These are phyloP conservation scores for Fregetta grallaria DNA, from an alignment of 2,113 vertebrate species.

Conservation along the genomic window DNA sequence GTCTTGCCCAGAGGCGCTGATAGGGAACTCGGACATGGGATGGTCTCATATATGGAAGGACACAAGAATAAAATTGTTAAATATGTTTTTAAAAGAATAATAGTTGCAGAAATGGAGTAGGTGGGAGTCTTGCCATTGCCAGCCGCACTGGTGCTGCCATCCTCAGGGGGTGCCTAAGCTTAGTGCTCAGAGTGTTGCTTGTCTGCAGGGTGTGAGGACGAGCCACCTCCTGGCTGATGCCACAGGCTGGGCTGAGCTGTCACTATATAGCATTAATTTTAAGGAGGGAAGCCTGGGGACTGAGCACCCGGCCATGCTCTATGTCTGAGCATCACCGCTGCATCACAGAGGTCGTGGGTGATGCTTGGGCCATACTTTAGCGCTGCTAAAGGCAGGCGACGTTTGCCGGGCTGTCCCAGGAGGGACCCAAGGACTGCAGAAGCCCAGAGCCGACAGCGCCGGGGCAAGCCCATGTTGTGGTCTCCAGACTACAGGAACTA, in stretches of 20 bases:
- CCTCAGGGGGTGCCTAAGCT: not conserved
- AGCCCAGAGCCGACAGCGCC: fast-evolving
- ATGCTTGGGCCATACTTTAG: not conserved
- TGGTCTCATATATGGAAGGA: not conserved
- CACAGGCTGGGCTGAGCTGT: not conserved
- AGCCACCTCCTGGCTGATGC: not conserved
- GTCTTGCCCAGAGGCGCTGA: not conserved
- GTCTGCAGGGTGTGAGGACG: not conserved
- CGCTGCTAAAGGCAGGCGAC: fast-evolving
- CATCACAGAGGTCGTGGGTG: fast-evolving
- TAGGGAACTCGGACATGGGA: not conserved
- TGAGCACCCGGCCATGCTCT: fast-evolving
- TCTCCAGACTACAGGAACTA: not conserved
- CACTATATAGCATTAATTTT: not conserved
- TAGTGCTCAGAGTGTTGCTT: not conserved
- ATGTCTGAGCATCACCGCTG: fast-evolving
- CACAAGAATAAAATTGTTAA: not conserved
- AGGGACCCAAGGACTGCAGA: not conserved
- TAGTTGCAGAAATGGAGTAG: not conserved
- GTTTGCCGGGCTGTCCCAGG: not conserved
- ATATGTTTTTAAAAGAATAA: not conserved
- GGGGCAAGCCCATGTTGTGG: not conserved
- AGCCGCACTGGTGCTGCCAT: fast-evolving
- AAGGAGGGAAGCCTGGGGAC: not conserved
- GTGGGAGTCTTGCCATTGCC: fast-evolving